A percentile compares a stretch with the other conserved stretches of the same genome.
Conservation (phyloP, 1,140 invertebrate species). For the Potamilus streckersoni region DNA sequence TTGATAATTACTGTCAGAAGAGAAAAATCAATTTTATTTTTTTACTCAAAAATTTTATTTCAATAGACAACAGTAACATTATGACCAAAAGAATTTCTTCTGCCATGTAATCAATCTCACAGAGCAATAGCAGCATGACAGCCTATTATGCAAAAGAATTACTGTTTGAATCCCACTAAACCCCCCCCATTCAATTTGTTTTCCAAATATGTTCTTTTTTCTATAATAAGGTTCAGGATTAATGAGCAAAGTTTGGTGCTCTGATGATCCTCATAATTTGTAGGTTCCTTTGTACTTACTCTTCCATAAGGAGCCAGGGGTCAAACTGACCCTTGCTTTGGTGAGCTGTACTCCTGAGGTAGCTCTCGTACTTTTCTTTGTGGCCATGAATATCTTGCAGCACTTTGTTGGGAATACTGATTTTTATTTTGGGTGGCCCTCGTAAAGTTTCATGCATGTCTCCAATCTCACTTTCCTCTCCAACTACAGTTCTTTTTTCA, state of each 20-base stretch:
- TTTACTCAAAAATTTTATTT: too few relatives aligned
- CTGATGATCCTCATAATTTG: background rate
- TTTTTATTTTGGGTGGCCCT: conserved; percentile 7
- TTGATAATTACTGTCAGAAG: too few relatives aligned
- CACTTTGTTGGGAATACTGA: conserved; percentile 33
- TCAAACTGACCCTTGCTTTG: conserved; percentile 49
- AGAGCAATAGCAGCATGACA: too few relatives aligned
- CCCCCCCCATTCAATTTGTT: too few relatives aligned
- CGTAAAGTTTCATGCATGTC: background rate
- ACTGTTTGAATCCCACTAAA: too few relatives aligned
- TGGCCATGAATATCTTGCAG: conserved; percentile 38
- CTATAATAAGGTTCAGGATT: background rate
- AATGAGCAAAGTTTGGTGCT: background rate
- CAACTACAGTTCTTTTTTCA: conserved; percentile 9
- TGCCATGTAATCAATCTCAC: too few relatives aligned
- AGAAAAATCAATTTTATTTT: too few relatives aligned
- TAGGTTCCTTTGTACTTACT: conserved; percentile 28
- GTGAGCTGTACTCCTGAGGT: conserved; percentile 46
- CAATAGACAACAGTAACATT: too few relatives aligned
- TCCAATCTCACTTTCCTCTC: conserved; percentile 11
- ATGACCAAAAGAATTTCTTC: too few relatives aligned
- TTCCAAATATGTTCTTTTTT: too few relatives aligned
- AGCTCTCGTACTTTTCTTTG: conserved; percentile 41
- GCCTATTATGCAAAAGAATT: too few relatives aligned
- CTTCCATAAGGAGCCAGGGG: conserved; percentile 52